Base-by-base conservation (phyloP, 1,140 invertebrate species). In the Camponotus floridanus region DNA sequence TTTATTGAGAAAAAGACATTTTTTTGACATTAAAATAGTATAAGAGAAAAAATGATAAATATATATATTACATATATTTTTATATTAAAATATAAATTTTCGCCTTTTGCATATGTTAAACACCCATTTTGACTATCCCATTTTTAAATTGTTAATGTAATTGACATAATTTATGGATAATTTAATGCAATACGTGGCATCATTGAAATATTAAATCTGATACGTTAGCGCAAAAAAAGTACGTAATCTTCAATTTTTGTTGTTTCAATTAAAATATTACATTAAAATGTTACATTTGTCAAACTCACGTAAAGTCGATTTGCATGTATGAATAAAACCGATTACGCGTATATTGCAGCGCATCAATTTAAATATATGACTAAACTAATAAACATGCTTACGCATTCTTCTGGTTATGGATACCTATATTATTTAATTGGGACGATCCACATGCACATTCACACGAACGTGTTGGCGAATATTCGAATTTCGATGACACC, bases 301-400 rank as follows among this genome's bases (percentile, higher is more conserved):
- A 74, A 83, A 73, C 68, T 83, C 55, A 61, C 31, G 55, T n/a
- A 70, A 73, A 73, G 68, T 83, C n/a, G 39, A 83, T 83, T 83
- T 83, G 68, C 55, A 83, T 74, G 68, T 71, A 83, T 45, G 55
- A 83, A 83, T 83, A 83, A 70, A 80, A 83, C 31, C 55, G 68
- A 83, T 74, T 83, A 74, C 51, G 26, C 31, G 39, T 61, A 74
- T 62, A 74, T 83, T 61, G 65, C 78, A 65, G 21, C 65, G 26
- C 36, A 73, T 74, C 55, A 61, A n/a, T 57, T 83, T 83, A 83
- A 83, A 83, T 61, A 61, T 57, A 73, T 33, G 26, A 39, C 55
- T 61, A 73, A 39, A 48, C 55, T 83, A 73, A 83, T 83, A 83
- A 83, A 74, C 55, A 83, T 57, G 67, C 39, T 73, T 42, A 45